Conservation (phyloP, 2,113 vertebrate genomes). For the Thunnus maccoyii region DNA sequence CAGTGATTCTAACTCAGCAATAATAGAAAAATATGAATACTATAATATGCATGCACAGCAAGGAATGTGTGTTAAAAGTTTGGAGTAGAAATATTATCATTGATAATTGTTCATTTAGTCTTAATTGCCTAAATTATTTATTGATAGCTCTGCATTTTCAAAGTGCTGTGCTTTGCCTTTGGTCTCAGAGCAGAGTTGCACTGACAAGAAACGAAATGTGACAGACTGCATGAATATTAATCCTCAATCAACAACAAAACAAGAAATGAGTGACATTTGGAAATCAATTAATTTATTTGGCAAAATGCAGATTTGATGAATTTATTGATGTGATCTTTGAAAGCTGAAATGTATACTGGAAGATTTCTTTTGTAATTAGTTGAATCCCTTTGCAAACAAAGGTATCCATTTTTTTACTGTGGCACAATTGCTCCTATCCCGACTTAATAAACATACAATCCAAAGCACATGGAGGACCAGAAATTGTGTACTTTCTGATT, state of each 20-base stretch:
- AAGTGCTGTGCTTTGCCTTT: slow-evolving; percentile 39
- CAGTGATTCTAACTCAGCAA: slow-evolving; percentile 41
- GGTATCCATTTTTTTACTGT: slow-evolving; percentile 16
- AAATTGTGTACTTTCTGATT: slow-evolving; percentile 24
- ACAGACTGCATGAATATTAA: neutral
- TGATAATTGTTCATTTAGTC: slow-evolving; percentile 56
- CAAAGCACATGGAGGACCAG: slow-evolving; percentile 46
- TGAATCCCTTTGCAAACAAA: slow-evolving; percentile 40
- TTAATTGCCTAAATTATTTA: slow-evolving; percentile 34
- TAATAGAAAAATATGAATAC: slow-evolving; percentile 23
- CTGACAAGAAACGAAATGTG: slow-evolving; percentile 23
- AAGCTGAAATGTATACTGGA: slow-evolving; percentile 9
- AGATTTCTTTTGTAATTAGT: slow-evolving; percentile 10
- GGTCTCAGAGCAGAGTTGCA: slow-evolving; percentile 14
- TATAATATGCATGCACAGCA: slow-evolving; percentile 25
- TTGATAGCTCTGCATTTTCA: slow-evolving; percentile 38
- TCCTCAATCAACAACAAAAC: neutral
- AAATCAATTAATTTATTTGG: slow-evolving; percentile 26
- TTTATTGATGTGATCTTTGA: slow-evolving; percentile 21
- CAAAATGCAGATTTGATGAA: slow-evolving; percentile 10
- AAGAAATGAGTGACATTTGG: slow-evolving; percentile 45
- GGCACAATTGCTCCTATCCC: slow-evolving; percentile 37
- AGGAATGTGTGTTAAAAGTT: slow-evolving; percentile 36
- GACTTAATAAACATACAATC: slow-evolving; percentile 56
- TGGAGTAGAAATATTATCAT: slow-evolving; percentile 44